A percentile compares a stretch with the other conserved stretches of the same genome.
Evolutionary conservation across 2,113 vertebrate species (phyloP).

Genomic region (Alces alces): DNA sequence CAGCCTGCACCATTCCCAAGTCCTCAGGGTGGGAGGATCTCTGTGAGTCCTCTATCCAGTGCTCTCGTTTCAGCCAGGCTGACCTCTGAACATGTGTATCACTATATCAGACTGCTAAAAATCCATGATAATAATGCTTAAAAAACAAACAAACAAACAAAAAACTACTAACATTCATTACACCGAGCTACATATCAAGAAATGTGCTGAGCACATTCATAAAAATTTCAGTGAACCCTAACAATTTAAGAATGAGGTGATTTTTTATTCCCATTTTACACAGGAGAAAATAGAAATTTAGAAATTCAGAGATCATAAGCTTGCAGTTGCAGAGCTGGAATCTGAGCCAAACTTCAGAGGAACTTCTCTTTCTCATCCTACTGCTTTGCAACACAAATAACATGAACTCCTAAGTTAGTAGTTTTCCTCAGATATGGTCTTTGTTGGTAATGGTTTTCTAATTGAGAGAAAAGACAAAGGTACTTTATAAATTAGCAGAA

Average conservation of each 20-base stretch:
- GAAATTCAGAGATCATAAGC: background rate
- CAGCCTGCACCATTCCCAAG: background rate
- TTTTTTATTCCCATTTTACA: background rate
- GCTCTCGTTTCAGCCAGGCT: background rate
- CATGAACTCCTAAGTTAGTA: background rate
- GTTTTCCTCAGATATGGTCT: background rate
- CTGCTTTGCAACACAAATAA: background rate
- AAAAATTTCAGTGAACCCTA: background rate
- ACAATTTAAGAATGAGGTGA: background rate
- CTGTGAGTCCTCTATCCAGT: background rate
- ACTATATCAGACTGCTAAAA: background rate
- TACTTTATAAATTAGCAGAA: background rate
- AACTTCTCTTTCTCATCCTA: background rate
- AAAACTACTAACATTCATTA: background rate
- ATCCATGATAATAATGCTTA: background rate
- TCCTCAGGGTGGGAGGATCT: background rate
- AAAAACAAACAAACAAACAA: background rate
- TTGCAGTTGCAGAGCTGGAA: background rate
- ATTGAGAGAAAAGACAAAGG: background rate
- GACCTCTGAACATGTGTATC: background rate
- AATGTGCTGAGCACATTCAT: background rate
- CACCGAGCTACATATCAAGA: background rate
- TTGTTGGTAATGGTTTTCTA: background rate
- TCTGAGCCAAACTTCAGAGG: background rate
- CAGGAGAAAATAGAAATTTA: background rate